Conservation (phyloP, 2,888 invertebrate genomes). For the Mechanitis mazaeus region DNA sequence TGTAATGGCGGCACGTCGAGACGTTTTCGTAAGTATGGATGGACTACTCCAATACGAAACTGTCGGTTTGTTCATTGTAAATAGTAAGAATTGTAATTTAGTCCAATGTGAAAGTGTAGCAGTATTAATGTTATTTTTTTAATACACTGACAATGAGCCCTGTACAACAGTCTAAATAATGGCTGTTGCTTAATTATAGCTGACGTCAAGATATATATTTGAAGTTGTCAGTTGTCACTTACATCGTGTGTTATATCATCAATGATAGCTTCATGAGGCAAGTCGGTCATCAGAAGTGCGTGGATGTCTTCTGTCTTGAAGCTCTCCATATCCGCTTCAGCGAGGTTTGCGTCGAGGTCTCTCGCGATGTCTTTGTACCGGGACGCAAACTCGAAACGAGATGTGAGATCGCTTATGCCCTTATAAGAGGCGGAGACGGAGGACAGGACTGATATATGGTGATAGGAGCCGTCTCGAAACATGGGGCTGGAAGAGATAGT, state of each 20-base stretch:
- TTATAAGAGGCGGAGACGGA: slow-evolving; percentile 89
- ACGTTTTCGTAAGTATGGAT: too few species aligned
- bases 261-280: slow-evolving; percentile 80
- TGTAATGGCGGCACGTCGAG: too few species aligned
- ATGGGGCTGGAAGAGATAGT: slow-evolving; percentile 72
- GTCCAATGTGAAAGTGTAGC: too few species aligned
- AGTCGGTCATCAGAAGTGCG: slow-evolving; percentile 83
- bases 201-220: not conserved
- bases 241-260: slow-evolving; percentile 72
- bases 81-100: too few species aligned
- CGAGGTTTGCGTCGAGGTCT: slow-evolving; percentile 94
- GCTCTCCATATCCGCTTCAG: slow-evolving; percentile 96
- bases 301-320: slow-evolving; percentile 94
- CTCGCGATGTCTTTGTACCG: slow-evolving; percentile 91
- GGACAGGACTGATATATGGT: slow-evolving; percentile 87
- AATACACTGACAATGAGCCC: too few species aligned
- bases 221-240: slow-evolving; percentile 34
- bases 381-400: slow-evolving; percentile 71
- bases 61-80: too few species aligned
- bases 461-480: slow-evolving; percentile 88
- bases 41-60: too few species aligned
- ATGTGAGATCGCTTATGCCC: slow-evolving; percentile 78
- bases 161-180: too few species aligned
- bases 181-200: too few species aligned
- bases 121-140: too few species aligned